Percentiles rank a stretch among this genome's conserved stretches.
Conservation (phyloP, 2,888 invertebrate species). For the Noctuana brunneofusca region DNA sequence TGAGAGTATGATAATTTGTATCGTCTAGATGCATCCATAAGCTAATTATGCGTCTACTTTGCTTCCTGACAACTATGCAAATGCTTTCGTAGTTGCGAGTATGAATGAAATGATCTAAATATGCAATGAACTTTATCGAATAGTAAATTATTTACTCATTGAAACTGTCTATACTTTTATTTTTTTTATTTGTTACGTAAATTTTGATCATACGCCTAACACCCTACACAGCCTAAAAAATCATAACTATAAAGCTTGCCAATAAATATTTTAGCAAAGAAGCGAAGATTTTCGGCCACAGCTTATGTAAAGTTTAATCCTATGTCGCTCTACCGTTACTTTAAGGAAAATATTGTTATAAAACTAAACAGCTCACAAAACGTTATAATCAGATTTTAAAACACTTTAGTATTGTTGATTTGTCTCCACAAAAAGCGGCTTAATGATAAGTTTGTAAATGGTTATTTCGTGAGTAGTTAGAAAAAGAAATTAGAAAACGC, state of each 20-base stretch:
- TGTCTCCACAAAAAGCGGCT: background rate
- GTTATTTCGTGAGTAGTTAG: conserved; percentile 30
- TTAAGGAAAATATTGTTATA: background rate
- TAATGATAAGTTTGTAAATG: conserved; percentile 26
- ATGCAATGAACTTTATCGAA: background rate
- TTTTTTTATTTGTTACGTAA: too few relatives aligned
- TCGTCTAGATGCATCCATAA: conserved; percentile 5
- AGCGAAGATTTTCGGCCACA: too few relatives aligned
- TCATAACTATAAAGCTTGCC: too few relatives aligned
- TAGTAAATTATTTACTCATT: background rate
- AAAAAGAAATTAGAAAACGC: conserved; percentile 31
- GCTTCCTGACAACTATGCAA: conserved; percentile 1
- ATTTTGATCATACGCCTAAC: too few relatives aligned
- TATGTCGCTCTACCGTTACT: background rate
- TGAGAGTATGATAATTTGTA: conserved; percentile 7
- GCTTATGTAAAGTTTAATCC: too few relatives aligned
- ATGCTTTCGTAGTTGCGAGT: background rate
- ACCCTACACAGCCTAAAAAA: too few relatives aligned
- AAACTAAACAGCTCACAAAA: conserved; percentile 1
- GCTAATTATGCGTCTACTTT: conserved; percentile 12
- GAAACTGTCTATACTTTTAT: too few relatives aligned
- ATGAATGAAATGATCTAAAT: background rate
- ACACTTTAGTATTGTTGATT: conserved; percentile 18
- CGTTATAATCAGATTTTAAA: conserved; percentile 19
- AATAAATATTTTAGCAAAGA: too few relatives aligned